A percentile compares a stretch with the other conserved stretches of the same genome.
Conservation (phyloP, 1,140 invertebrate genomes). For the Galendromus occidentalis region DNA sequence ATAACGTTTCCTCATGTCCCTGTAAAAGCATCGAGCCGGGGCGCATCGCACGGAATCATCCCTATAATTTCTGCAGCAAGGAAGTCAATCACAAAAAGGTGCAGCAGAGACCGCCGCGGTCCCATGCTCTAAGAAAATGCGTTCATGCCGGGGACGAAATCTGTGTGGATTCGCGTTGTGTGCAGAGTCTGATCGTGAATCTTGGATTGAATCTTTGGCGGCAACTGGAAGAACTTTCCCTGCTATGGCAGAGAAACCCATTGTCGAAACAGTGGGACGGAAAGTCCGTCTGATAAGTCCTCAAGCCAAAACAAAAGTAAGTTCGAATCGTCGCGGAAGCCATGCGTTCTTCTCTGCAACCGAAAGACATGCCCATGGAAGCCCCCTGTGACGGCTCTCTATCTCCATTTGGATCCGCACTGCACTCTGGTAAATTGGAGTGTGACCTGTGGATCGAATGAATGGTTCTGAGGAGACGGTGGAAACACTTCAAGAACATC, state of each 20-base stretch:
- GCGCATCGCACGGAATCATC: too few species aligned
- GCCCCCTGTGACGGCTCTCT: neutral
- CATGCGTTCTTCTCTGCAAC: neutral
- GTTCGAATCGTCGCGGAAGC: neutral
- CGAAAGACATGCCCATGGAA: neutral
- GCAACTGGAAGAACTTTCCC: neutral
- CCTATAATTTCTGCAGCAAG: too few species aligned
- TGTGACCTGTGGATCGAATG: neutral
- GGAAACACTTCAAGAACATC: too few species aligned
- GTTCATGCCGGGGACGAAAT: slow-evolving; percentile 10
- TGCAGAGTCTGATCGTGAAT: slow-evolving; percentile 10
- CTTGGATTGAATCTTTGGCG: slow-evolving; percentile 10
- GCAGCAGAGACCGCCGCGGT: too few species aligned
- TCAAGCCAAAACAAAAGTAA: neutral
- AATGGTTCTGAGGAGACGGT: neutral
- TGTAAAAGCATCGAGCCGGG: too few species aligned
- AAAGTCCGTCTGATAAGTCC: neutral
- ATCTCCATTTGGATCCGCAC: neutral
- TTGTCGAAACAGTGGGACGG: neutral
- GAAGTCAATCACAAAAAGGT: too few species aligned
- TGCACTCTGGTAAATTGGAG: neutral
- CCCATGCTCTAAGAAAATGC: neutral
- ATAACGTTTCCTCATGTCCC: too few species aligned
- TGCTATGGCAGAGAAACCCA: neutral
- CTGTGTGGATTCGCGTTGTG: slow-evolving; percentile 3